Evolutionary conservation across 2,888 invertebrate species (phyloP).

Genomic region (Mechanitis mazaeus): DNA sequence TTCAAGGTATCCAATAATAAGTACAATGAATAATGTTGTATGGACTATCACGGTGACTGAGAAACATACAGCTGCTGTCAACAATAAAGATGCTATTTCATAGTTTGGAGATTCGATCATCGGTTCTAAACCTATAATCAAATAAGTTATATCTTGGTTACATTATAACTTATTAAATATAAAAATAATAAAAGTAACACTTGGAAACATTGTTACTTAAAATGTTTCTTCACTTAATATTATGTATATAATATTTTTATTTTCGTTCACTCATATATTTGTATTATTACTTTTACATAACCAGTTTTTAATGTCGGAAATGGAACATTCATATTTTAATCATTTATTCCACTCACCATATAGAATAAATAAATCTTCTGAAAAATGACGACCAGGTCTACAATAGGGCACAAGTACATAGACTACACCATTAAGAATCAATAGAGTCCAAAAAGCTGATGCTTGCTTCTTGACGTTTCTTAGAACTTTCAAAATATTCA

Average conservation of each 20-base stretch:
- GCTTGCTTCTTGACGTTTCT: slow-evolving; percentile 47
- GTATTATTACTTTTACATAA: too few relatives aligned
- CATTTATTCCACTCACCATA: slow-evolving; percentile 35
- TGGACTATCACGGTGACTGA: slow-evolving; percentile 40
- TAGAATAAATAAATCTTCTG: slow-evolving; percentile 38
- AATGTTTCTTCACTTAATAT: too few relatives aligned
- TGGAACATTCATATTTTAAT: too few relatives aligned
- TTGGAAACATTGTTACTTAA: too few relatives aligned
- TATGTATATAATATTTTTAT: too few relatives aligned
- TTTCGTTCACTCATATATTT: too few relatives aligned
- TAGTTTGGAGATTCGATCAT: slow-evolving; percentile 49
- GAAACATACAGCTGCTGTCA: slow-evolving; percentile 31
- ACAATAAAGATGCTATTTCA: slow-evolving; percentile 39
- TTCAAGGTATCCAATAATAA: slow-evolving; percentile 46
- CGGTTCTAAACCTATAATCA: slow-evolving; percentile 47
- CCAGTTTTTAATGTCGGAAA: not conserved
- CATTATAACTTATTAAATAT: not conserved
- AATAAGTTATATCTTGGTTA: not conserved
- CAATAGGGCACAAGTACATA: slow-evolving; percentile 41
- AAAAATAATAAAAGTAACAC: too few relatives aligned
- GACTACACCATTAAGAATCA: slow-evolving; percentile 41
- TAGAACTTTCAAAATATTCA: slow-evolving; percentile 37
- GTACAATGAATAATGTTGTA: slow-evolving; percentile 42
- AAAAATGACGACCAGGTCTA: slow-evolving; percentile 45
- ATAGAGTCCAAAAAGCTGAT: slow-evolving; percentile 43